Conservation (phyloP, 2,113 vertebrate genomes). For the Callorhinus ursinus region DNA sequence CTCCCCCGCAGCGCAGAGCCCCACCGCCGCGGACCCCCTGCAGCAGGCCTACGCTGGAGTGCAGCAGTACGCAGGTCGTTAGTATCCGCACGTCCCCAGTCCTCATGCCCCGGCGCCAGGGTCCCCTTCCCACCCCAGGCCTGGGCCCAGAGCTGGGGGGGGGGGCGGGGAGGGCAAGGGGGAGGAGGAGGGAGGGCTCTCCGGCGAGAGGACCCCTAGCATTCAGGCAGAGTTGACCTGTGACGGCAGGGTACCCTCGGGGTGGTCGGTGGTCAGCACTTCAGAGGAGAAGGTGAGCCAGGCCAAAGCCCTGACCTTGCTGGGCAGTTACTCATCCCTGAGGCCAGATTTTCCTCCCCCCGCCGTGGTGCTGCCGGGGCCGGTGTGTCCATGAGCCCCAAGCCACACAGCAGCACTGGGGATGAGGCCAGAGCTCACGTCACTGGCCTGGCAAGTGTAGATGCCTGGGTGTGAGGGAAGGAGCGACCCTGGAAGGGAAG, state of each 20-base stretch:
- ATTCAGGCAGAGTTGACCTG: background rate
- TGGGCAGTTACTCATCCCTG: background rate
- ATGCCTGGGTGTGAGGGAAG: background rate
- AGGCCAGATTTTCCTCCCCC: background rate
- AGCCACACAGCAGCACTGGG: background rate
- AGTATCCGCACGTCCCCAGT: conserved; percentile 88
- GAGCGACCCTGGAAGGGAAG: background rate
- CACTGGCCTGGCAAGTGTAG: background rate
- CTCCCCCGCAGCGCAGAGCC: conserved; percentile 96
- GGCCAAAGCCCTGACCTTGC: background rate
- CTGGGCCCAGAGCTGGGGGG: background rate
- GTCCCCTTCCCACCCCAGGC: background rate
- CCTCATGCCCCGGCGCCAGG: background rate
- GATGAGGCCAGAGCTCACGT: fast-evolving
- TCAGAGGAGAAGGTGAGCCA: background rate
- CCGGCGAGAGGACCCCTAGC: background rate
- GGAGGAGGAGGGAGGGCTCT: background rate
- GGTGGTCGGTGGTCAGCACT: background rate
- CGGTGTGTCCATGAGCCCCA: background rate
- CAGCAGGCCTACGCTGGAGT: conserved; percentile 99
- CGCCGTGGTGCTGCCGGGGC: background rate
- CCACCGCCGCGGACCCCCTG: conserved; percentile 97
- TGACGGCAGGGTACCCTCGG: background rate
- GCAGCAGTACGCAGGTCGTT: conserved; percentile 99
- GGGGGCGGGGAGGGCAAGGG: too few species aligned